These are phyloP conservation scores for Dasysyrphus tricinctus DNA, from an alignment of 2,888 invertebrate species.

Conservation along the genomic window DNA sequence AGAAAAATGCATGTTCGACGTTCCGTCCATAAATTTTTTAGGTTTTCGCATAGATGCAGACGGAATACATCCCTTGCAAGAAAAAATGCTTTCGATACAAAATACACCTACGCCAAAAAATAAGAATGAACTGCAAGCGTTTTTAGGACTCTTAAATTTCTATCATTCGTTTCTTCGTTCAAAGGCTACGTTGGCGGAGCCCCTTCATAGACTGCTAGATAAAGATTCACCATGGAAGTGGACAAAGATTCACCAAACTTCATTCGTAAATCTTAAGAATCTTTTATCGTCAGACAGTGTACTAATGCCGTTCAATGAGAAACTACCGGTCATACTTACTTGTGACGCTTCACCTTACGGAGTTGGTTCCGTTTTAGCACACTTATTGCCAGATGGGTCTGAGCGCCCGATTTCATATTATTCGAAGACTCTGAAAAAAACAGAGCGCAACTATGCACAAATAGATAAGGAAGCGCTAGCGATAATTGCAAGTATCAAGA, in stretches of 20 bases:
- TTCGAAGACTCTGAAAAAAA: background rate
- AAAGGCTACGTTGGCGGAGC: conserved; percentile 27
- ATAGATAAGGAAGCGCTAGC: conserved; percentile 61
- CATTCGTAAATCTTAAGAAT: conserved; percentile 47
- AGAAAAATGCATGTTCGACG: conserved; percentile 34
- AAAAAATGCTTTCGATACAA: conserved; percentile 23
- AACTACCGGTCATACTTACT: conserved; percentile 50
- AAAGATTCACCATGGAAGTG: conserved; percentile 64
- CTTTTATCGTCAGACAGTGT: conserved; percentile 64
- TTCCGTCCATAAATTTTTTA: conserved; percentile 52
- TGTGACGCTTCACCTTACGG: conserved; percentile 74
- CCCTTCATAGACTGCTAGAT: conserved; percentile 62
- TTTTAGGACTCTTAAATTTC: conserved; percentile 47
- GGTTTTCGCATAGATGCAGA: conserved; percentile 63
- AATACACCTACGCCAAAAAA: conserved; percentile 18
- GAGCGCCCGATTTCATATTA: background rate
- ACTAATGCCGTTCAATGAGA: conserved; percentile 51
- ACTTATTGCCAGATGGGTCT: background rate
- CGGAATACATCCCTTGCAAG: conserved; percentile 54
- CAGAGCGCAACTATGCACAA: conserved; percentile 24
- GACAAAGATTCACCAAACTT: conserved; percentile 36
- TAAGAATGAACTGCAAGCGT: conserved; percentile 55
- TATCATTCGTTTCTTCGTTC: conserved; percentile 33
- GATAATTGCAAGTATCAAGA: conserved; percentile 52
- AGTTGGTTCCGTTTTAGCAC: conserved; percentile 25